These are phyloP conservation scores for Pachypanchax playfairii DNA, from an alignment of 2,113 vertebrate species.

Conservation along the genomic window DNA sequence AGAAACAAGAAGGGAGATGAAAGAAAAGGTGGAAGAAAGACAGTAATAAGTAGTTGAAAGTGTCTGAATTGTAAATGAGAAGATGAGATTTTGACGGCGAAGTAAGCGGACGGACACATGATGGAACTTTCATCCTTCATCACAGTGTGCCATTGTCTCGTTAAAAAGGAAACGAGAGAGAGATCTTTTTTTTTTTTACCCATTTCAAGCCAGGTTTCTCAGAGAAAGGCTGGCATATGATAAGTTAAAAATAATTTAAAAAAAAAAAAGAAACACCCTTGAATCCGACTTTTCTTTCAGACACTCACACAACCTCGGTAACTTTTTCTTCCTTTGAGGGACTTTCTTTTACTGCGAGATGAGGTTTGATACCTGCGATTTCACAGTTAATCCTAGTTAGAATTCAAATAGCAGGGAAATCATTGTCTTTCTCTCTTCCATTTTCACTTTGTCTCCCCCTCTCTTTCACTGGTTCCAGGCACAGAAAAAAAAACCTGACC, in stretches of 20 bases:
- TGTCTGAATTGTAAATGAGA: slow-evolving; percentile 67
- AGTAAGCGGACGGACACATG: slow-evolving; percentile 54
- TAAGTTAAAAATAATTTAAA: no score
- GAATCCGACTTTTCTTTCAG: slow-evolving; percentile 12
- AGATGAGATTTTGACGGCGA: slow-evolving; percentile 41
- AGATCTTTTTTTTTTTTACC: slow-evolving; percentile 49
- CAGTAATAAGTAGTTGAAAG: slow-evolving; percentile 57
- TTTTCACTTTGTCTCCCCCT: slow-evolving; percentile 46
- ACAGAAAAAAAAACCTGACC: slow-evolving; percentile 73
- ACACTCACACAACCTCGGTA: slow-evolving; percentile 22
- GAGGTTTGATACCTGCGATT: slow-evolving; percentile 75
- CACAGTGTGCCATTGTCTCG: slow-evolving; percentile 51
- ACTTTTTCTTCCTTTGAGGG: slow-evolving; percentile 61
- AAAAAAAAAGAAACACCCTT: slow-evolving; percentile 54
- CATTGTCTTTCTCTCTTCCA: slow-evolving; percentile 64
- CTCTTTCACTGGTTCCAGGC: slow-evolving; percentile 37
- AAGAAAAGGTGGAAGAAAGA: slow-evolving; percentile 55
- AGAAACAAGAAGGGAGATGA: slow-evolving; percentile 58
- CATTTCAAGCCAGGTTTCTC: slow-evolving; percentile 56
- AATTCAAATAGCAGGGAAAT: slow-evolving; percentile 76
- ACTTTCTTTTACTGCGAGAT: slow-evolving; percentile 59
- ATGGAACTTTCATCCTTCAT: slow-evolving; percentile 69
- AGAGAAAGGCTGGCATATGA: slow-evolving; percentile 42
- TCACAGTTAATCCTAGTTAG: slow-evolving; percentile 74
- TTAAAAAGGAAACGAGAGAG: slow-evolving; percentile 41